Conservation (phyloP, 2,888 invertebrate species). For the Macrosoma leucophasiata region DNA sequence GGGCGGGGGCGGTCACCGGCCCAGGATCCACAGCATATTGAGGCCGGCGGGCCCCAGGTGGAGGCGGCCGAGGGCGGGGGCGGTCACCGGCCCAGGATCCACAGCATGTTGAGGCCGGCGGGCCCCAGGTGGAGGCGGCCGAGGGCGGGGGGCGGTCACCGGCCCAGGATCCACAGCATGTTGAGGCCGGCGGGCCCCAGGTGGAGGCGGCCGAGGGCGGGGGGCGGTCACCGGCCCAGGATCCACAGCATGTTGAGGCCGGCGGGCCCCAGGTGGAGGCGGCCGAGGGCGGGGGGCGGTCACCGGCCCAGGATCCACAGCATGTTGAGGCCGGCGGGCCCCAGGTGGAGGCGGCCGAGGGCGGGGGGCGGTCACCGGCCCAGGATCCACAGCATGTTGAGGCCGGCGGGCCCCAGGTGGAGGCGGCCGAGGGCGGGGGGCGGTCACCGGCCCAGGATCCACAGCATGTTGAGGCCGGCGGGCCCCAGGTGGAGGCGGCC, state of each 20-base stretch:
- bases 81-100: slow-evolving; percentile 81
- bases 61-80: not conserved
- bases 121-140: not conserved
- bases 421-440: slow-evolving; percentile 1
- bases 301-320: slow-evolving; percentile 83
- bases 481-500: slow-evolving; percentile 53
- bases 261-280: not conserved
- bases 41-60: not conserved
- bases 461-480: slow-evolving; percentile 83
- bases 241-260: slow-evolving; percentile 88
- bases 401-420: slow-evolving; percentile 29
- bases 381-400: slow-evolving; percentile 90
- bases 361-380: slow-evolving; percentile 50
- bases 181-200: slow-evolving; percentile 71
- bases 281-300: slow-evolving; percentile 13
- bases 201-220: not conserved
- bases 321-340: slow-evolving; percentile 78
- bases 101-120: slow-evolving; percentile 82
- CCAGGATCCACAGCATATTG: slow-evolving; percentile 87
- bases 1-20: slow-evolving; percentile 76
- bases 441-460: slow-evolving; percentile 79
- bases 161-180: slow-evolving; percentile 86
- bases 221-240: slow-evolving; percentile 68
- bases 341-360: not conserved
- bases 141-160: slow-evolving; percentile 28